Evolutionary conservation across 2,797 vertebrate species (phyloP).

Genomic region (Eremophila alpestris): DNA sequence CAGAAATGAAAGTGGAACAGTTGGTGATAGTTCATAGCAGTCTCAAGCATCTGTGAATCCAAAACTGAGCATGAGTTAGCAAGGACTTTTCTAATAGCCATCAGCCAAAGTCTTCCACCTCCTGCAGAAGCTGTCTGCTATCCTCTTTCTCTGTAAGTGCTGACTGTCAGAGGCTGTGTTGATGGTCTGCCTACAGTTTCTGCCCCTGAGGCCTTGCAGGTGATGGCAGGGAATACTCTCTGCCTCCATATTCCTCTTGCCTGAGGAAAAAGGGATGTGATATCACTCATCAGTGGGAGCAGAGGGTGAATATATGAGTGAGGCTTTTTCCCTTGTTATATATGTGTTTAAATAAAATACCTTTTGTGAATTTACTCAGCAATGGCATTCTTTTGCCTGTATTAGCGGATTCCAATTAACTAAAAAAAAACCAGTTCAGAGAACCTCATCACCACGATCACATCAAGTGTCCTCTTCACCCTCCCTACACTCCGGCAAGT

Average conservation of each 20-base stretch:
- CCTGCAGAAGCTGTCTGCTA: neutral
- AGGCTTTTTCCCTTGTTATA: neutral
- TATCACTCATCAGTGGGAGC: neutral
- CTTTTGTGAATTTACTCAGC: neutral
- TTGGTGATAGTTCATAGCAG: neutral
- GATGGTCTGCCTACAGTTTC: neutral
- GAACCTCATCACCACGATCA: neutral
- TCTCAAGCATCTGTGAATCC: neutral
- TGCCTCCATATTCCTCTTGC: neutral
- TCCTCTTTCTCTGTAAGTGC: neutral
- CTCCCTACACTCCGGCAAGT: fast-evolving
- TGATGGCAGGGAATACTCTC: neutral
- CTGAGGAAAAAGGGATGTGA: neutral
- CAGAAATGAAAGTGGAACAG: neutral
- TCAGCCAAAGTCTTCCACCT: neutral
- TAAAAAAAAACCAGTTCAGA: neutral
- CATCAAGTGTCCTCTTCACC: neutral
- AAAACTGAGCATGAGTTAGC: neutral
- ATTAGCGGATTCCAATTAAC: neutral
- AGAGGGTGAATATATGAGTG: neutral
- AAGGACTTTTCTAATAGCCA: neutral
- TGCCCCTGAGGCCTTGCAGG: neutral
- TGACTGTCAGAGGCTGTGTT: fast-evolving
- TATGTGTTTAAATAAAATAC: neutral
- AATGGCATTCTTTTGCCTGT: neutral